Evolutionary conservation across 2,888 invertebrate species (phyloP).

Genomic region (Schizaphis graminum): DNA sequence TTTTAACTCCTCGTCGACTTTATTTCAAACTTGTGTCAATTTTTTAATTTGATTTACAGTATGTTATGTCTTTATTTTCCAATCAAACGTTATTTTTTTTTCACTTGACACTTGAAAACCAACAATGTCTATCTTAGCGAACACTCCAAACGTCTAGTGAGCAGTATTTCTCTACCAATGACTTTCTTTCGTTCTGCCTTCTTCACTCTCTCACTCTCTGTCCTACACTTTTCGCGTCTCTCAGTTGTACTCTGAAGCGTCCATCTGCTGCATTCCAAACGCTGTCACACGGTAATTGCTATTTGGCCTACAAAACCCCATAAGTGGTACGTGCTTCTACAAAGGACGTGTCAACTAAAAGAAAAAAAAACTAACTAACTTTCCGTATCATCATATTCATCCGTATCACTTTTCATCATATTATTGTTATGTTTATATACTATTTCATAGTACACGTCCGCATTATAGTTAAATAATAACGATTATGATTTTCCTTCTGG

Average conservation of each 20-base stretch:
- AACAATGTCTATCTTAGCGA: not conserved
- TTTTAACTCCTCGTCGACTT: not conserved
- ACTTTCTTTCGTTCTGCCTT: not conserved
- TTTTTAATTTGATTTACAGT: not conserved
- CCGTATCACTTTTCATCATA: not conserved
- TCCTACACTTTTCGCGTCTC: not conserved
- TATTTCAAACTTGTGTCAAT: not conserved
- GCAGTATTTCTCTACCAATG: not conserved
- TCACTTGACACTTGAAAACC: not conserved
- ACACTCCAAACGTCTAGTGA: conserved; percentile 29
- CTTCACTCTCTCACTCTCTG: not conserved
- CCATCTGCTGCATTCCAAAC: not conserved
- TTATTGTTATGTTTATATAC: not conserved
- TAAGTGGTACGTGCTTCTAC: conserved; percentile 53
- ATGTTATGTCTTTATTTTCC: not conserved
- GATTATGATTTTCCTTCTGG: not conserved
- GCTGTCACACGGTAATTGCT: conserved; percentile 49
- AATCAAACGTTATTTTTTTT: not conserved
- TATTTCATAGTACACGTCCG: not conserved
- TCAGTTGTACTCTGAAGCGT: conserved; percentile 3
- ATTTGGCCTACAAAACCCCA: conserved; percentile 12
- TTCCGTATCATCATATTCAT: not conserved
- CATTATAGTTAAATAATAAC: not conserved
- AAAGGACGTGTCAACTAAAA: conserved; percentile 35
- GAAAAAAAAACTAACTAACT: conserved; percentile 16